These are phyloP conservation scores for Puntigrus tetrazona DNA, from an alignment of 2,113 vertebrate species.

Conservation along the genomic window DNA sequence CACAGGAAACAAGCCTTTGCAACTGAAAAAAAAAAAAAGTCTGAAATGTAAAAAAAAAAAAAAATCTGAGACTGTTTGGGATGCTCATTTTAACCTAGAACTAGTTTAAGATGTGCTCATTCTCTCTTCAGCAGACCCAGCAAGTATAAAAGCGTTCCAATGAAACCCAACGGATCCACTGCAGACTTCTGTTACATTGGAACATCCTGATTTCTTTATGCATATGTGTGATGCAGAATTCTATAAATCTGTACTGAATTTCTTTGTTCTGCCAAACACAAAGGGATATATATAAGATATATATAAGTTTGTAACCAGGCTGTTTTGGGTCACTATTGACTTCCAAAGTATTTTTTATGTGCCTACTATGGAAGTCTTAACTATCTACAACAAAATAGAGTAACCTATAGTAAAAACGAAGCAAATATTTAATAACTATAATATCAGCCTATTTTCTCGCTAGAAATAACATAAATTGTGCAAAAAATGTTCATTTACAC, in stretches of 20 bases:
- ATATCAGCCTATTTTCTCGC: no score
- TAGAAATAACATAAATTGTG: no score
- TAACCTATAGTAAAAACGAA: neutral
- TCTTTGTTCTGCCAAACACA: no score
- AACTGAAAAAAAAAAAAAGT: neutral
- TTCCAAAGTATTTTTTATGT: no score
- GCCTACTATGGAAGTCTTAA: no score
- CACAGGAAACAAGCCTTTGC: neutral
- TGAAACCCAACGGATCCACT: neutral
- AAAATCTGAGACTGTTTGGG: neutral
- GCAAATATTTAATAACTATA: no score
- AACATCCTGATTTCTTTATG: neutral
- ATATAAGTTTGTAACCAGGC: no score
- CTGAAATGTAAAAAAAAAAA: neutral
- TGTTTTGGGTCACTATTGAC: no score
- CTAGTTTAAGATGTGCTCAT: neutral
- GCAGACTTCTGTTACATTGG: no score
- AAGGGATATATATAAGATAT: no score
- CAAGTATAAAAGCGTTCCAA: neutral
- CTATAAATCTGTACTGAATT: neutral
- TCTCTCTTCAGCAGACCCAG: neutral
- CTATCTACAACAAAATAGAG: neutral
- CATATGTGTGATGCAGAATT: neutral
- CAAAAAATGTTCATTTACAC: no score
- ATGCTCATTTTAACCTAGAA: neutral